Evolutionary conservation across 2,113 vertebrate genomes (phyloP), one percentile per base, ranked within the genome.

Genomic region (Callospermophilus lateralis): DNA sequence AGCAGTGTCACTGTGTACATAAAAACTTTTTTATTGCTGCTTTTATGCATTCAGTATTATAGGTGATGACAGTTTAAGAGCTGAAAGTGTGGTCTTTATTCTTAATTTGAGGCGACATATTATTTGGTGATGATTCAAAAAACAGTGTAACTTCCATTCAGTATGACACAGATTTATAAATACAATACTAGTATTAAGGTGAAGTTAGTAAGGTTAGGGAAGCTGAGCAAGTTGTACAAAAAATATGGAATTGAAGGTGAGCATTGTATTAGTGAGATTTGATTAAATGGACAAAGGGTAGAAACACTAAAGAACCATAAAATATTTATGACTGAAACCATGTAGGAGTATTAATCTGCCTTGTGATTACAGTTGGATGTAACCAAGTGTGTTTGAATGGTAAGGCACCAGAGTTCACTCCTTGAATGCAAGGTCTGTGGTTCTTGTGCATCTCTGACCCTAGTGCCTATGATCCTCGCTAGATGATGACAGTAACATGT

Each of bases 71-170:
- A 84, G n/a, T 65, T 26, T 90, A 85, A 86, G 30, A 65, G 1
- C 51, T 89, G 39, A 92, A 77, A 39, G 3, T 97, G 3, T 97
- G 39, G 10, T 39, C n/a, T 87, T 77, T 78, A 39, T 26, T 90
- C 20, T 88, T 94, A 63, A 76, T 81, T 86, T 80, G 85, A 83
- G 68, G 51, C n/a, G 22, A 58, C 42, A 32, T 90, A n/a, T 78
- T 86, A 51, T 12, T 53, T 87, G 17, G 1, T 42, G 37, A 81
- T 89, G 16, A 76, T 34, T 37, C 92, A 90, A 90, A 45, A 78
- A 78, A 81, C 32, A 39, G 0, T 94, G 8, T n/a, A 68, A 79
- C 37, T 26, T 93, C 28, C 45, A 6, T 19, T 15, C 24, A 63
- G 5, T 61, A 67, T 68, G 28, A 78, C n/a, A 42, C 48, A 45